Percentiles rank a stretch among this genome's conserved stretches.
phyloP scores from a whole-genome alignment of 2,888 invertebrate genomes.

The Drosophila acutilabella region DNA sequence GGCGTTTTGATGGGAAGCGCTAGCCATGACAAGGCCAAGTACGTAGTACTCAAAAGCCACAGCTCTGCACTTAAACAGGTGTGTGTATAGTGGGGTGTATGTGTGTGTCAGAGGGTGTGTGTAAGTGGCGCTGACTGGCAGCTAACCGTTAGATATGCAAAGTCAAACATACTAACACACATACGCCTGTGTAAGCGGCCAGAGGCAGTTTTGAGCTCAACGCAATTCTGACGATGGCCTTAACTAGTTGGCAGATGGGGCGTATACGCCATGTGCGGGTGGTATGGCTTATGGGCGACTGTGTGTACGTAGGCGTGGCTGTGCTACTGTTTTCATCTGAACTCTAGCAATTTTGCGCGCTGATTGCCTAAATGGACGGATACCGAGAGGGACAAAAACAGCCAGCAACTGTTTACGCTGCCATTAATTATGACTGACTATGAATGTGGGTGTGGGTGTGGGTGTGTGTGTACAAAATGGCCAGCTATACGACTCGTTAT shows the following conservation, averaged over 20 bases:
- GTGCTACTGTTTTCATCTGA: constrained; percentile 1
- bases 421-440: constrained; percentile 55
- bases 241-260: constrained; percentile 42
- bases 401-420: constrained; percentile 56
- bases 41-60: constrained; percentile 27
- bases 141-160: constrained; percentile 66
- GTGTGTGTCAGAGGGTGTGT: constrained; percentile 20
- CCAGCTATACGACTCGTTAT: constrained; percentile 9
- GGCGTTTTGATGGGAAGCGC: constrained; percentile 42
- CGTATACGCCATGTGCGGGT: constrained; percentile 55
- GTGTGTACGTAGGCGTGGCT: not conserved
- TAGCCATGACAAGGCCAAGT: constrained; percentile 47
- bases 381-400: constrained; percentile 17
- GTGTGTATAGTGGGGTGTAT: constrained; percentile 14
- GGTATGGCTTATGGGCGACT: not conserved
- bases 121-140: constrained; percentile 25
- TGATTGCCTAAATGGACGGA: constrained; percentile 62
- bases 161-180: constrained; percentile 64
- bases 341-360: constrained; percentile 50
- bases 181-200: constrained; percentile 48
- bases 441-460: constrained; percentile 11
- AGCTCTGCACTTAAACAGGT: constrained; percentile 22
- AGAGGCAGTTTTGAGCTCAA: constrained; percentile 24
- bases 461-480: constrained; percentile 24
- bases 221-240: constrained; percentile 19